phyloP scores from a whole-genome alignment of 37 sponge, comb jelly and placozoan genomes.

The Theonella swinhoei region DNA sequence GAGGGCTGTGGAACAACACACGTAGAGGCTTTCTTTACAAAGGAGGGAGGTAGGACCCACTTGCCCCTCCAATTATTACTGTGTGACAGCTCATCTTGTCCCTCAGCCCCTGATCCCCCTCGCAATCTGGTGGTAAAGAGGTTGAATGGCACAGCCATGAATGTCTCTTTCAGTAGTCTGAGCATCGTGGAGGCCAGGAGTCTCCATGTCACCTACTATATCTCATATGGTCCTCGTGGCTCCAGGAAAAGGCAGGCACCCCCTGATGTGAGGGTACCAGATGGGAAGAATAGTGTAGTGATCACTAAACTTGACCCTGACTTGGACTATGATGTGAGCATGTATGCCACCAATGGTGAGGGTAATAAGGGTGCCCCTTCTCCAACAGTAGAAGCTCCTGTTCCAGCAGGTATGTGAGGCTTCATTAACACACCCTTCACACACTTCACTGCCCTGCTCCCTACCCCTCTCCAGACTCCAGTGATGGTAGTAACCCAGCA shows the following conservation, averaged over 20 bases:
- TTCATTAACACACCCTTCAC: background rate
- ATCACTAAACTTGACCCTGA: conserved; percentile 18
- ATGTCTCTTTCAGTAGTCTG: conserved; percentile 21
- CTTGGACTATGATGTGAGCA: conserved; percentile 9
- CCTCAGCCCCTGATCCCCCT: background rate
- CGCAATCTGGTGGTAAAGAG: conserved; percentile 9
- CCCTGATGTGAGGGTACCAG: background rate
- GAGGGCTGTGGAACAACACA: background rate
- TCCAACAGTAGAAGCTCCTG: background rate
- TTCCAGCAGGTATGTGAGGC: background rate
- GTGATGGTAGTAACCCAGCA: background rate
- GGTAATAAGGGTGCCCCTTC: background rate
- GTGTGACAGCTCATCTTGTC: background rate
- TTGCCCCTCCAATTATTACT: background rate
- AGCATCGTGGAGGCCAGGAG: conserved; percentile 38
- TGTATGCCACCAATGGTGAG: background rate
- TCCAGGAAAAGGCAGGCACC: conserved; percentile 22
- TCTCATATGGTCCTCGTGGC: background rate
- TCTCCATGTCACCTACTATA: conserved; percentile 6
- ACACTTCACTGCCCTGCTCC: background rate
- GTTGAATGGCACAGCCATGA: conserved; percentile 9
- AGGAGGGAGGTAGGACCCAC: conserved; percentile 28
- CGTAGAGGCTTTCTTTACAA: background rate
- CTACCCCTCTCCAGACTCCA: background rate
- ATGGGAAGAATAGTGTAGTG: background rate